These are phyloP conservation scores for Teinopalpus imperialis DNA, from an alignment of 2,888 invertebrate genomes.

Conservation along the genomic window DNA sequence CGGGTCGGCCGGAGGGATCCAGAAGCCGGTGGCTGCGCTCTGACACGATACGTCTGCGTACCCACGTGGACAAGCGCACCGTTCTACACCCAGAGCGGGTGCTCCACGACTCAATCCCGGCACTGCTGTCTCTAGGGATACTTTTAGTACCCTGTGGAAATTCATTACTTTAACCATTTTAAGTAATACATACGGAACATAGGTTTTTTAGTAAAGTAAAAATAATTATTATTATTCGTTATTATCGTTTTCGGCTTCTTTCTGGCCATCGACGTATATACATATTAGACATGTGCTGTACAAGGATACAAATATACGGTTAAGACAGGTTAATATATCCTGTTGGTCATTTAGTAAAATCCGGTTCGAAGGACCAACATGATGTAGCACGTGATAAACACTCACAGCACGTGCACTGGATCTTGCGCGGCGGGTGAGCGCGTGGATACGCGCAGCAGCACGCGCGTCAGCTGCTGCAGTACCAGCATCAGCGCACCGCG, in stretches of 20 bases:
- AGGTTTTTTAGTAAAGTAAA: too few relatives aligned
- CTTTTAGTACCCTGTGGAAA: constrained; percentile 83
- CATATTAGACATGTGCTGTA: too few relatives aligned
- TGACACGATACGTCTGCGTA: constrained; percentile 96
- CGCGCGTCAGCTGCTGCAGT: constrained; percentile 91
- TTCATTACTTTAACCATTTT: background rate
- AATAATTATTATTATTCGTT: too few relatives aligned
- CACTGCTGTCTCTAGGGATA: constrained; percentile 91
- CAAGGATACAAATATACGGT: too few relatives aligned
- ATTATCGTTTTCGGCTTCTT: too few relatives aligned
- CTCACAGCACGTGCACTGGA: constrained; percentile 60
- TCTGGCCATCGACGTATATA: too few relatives aligned
- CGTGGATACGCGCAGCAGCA: constrained; percentile 86
- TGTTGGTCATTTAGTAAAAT: too few relatives aligned
- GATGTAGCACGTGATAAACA: constrained; percentile 27
- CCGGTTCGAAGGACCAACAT: too few relatives aligned
- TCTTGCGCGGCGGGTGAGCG: constrained; percentile 50
- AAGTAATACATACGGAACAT: too few relatives aligned
- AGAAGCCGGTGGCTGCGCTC: constrained; percentile 91
- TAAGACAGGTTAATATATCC: too few relatives aligned
- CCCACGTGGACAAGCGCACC: constrained; percentile 90
- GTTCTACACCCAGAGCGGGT: constrained; percentile 91
- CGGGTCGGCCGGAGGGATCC: constrained; percentile 81
- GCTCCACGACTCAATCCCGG: constrained; percentile 84
- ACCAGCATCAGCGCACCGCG: constrained; percentile 93